These are phyloP conservation scores for Parnassius smintheus DNA, from an alignment of 2,888 invertebrate genomes.

Conservation along the genomic window DNA sequence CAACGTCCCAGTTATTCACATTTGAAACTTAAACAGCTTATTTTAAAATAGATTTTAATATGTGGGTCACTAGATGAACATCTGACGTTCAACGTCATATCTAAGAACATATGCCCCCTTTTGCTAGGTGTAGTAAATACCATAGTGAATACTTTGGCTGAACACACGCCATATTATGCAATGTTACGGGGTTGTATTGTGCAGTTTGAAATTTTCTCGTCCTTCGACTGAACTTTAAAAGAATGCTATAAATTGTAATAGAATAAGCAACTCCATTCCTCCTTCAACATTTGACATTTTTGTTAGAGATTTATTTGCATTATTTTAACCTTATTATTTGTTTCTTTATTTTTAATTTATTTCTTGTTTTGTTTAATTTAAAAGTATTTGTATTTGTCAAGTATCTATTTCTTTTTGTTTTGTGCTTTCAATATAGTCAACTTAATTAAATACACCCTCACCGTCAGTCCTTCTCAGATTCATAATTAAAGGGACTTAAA, in stretches of 20 bases:
- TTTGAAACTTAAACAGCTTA: constrained; percentile 46
- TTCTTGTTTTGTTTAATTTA: too few relatives aligned
- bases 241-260: constrained; percentile 38
- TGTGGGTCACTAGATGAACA: constrained; percentile 65
- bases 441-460: background rate
- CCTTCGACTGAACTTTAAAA: constrained; percentile 59
- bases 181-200: constrained; percentile 71
- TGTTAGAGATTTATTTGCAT: too few relatives aligned
- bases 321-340: too few relatives aligned
- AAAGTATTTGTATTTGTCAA: too few relatives aligned
- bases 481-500: too few relatives aligned
- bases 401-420: too few relatives aligned
- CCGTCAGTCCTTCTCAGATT: constrained; percentile 1
- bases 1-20: constrained; percentile 36
- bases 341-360: too few relatives aligned
- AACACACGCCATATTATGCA: constrained; percentile 78
- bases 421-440: background rate
- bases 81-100: constrained; percentile 80
- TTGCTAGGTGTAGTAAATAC: constrained; percentile 80
- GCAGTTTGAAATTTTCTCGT: constrained; percentile 65
- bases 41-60: constrained; percentile 52
- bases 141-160: constrained; percentile 80
- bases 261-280: constrained; percentile 30
- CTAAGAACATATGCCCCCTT: constrained; percentile 77
- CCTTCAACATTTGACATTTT: too few relatives aligned